A percentile compares a stretch with the other conserved stretches of the same genome.
phyloP scores from a whole-genome alignment of 92 coral and sea anemone species.

The Umimayanthus kanabou region DNA sequence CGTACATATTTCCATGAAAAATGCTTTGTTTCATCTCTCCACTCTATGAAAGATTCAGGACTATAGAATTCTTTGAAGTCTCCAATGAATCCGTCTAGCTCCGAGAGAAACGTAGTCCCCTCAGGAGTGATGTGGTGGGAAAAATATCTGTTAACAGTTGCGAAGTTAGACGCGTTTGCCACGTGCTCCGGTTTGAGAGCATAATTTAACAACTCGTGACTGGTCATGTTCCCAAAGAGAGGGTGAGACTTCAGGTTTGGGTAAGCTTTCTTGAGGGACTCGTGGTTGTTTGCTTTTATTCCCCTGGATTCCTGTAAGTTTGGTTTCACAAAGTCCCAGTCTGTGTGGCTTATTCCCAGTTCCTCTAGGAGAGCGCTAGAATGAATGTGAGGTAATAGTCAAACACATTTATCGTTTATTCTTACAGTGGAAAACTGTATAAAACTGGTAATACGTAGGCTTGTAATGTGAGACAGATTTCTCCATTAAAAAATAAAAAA shows the following conservation, averaged over 20 bases:
- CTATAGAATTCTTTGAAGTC: constrained; percentile 28
- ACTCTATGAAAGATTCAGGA: constrained; percentile 32
- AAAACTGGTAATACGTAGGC: no score
- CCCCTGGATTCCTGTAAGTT: background rate
- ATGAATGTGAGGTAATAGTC: no score
- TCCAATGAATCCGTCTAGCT: constrained; percentile 46
- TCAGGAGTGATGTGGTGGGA: constrained; percentile 28
- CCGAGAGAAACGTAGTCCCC: constrained; percentile 50
- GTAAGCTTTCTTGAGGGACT: background rate
- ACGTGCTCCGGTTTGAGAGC: background rate
- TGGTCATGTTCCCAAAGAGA: background rate
- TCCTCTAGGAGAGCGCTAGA: background rate
- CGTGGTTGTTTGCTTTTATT: background rate
- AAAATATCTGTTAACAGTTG: background rate
- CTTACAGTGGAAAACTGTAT: no score
- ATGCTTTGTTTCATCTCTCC: background rate
- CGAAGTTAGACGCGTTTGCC: background rate
- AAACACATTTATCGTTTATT: no score
- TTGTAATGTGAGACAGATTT: no score
- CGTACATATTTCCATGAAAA: constrained; percentile 39
- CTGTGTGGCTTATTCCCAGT: background rate
- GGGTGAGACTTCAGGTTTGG: background rate
- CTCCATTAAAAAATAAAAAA: no score
- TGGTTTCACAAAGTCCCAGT: background rate
- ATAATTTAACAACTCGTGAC: background rate